Base-by-base conservation (phyloP, 2,113 vertebrate genomes). In the Connochaetes taurinus region DNA sequence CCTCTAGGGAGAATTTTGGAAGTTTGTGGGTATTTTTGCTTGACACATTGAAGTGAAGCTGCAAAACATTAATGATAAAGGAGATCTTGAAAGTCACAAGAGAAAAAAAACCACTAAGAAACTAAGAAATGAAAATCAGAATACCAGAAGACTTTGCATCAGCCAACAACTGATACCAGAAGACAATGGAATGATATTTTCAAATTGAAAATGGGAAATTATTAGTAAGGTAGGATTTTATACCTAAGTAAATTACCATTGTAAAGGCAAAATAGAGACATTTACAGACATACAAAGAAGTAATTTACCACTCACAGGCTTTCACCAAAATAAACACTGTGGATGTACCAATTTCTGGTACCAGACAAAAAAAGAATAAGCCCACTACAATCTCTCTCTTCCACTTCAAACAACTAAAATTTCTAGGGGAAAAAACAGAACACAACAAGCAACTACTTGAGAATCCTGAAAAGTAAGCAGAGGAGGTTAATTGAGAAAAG, bases 121-220 rank as follows among this genome's bases (percentile, higher is more conserved):
- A 84, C 74, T 94, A 83, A 92, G 50, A 95, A 94, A 83, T 97
- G 57, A 87, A 92, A 94, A 95, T 85, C 76, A 95, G 43, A 64
- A 53, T 53, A 76, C 11, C 36, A 67, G 33, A n/a, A 33, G 29
- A 93, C 29, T 89, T 87, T 53, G 50, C 21, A 86, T 81, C 55
- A 53, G 43, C 81, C 50, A 94, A 89, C 16, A 87, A 60, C 16
- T 71, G 71, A 58, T 76, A 17, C 55, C 96, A 97, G 40, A 90
- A 95, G 64, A 94, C 36, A 60, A 21, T 60, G 33, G 55, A 84
- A 94, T 53, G 27, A 33, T 97, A 90, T 83, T 95, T 94, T 92
- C 82, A 40, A 91, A 90, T 19, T 81, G 50, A 86, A 94, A 85
- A 89, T 8, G 23, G 81, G n/a, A 90, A 92, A 53, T 95, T 96